These are phyloP conservation scores for Macropis europaea DNA, from an alignment of 2,888 invertebrate genomes.

Conservation along the genomic window DNA sequence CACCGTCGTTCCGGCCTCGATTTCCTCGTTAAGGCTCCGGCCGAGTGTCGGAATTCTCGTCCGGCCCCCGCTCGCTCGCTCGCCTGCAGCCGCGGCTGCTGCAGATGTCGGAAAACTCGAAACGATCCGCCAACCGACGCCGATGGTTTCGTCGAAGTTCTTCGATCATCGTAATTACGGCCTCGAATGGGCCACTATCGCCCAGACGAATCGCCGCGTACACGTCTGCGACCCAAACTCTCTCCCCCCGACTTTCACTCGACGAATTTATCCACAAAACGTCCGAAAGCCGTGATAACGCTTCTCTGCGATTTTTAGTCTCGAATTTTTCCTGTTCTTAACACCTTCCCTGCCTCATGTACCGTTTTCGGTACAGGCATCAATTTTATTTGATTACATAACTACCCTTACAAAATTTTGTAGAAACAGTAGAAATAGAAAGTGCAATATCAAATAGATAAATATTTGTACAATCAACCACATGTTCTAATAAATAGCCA, in stretches of 20 bases:
- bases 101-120: constrained; percentile 57
- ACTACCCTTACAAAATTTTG: too few species aligned
- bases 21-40: constrained; percentile 50
- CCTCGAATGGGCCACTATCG: constrained; percentile 10
- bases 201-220: constrained; percentile 32
- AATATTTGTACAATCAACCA: too few species aligned
- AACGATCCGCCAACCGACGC: constrained; percentile 44
- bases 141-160: constrained; percentile 53
- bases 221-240: constrained; percentile 25
- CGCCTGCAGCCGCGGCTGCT: constrained; percentile 24
- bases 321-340: too few species aligned
- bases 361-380: too few species aligned
- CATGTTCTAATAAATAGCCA: too few species aligned
- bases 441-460: too few species aligned
- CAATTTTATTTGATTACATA: too few species aligned
- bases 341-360: too few species aligned
- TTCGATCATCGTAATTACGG: constrained; percentile 60
- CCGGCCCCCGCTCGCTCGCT: constrained; percentile 22
- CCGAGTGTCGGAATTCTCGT: constrained; percentile 43
- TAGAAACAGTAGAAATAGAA: too few species aligned
- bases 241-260: constrained; percentile 31
- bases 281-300: too few species aligned
- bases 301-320: too few species aligned
- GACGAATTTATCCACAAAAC: constrained; percentile 18
- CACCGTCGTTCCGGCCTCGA: constrained; percentile 43